These are phyloP conservation scores for Drosophila conformis DNA, from an alignment of 2,888 invertebrate species.

Conservation along the genomic window DNA sequence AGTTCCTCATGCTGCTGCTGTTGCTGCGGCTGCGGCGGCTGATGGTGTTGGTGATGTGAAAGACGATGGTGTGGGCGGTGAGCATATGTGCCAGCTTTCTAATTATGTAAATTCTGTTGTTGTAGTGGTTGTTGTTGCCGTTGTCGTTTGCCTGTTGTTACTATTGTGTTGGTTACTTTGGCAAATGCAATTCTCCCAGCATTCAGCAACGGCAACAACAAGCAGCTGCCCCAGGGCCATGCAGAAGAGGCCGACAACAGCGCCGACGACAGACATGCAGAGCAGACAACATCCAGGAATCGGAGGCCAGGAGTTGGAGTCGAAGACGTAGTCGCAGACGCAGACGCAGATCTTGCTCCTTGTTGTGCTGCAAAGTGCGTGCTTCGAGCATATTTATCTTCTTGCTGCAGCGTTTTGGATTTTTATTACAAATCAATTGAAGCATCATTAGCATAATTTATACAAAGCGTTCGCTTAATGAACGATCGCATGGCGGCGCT, in stretches of 20 bases:
- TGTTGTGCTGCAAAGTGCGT: constrained; percentile 79
- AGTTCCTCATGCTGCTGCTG: constrained; percentile 20
- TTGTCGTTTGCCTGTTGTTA: constrained; percentile 21
- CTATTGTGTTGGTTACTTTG: constrained; percentile 38
- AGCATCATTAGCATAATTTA: constrained; percentile 86
- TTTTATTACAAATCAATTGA: constrained; percentile 86
- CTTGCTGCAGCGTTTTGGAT: constrained; percentile 80
- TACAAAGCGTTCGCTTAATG: constrained; percentile 85
- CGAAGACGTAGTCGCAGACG: constrained; percentile 20
- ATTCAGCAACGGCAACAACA: constrained; percentile 31
- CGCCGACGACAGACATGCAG: constrained; percentile 33
- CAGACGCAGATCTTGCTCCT: constrained; percentile 36
- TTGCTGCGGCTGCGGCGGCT: background rate
- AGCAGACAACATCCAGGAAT: constrained; percentile 33
- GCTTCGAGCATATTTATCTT: constrained; percentile 85
- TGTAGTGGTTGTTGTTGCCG: constrained; percentile 17
- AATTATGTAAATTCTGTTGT: constrained; percentile 72
- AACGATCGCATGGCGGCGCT: constrained; percentile 66
- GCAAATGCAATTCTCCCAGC: constrained; percentile 38
- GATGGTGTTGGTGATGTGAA: constrained; percentile 6
- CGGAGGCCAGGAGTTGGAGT: constrained; percentile 18
- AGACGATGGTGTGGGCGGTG: constrained; percentile 52
- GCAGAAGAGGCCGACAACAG: constrained; percentile 26
- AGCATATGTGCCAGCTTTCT: constrained; percentile 78
- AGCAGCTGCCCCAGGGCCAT: constrained; percentile 40